Evolutionary conservation across 2,113 vertebrate species (phyloP), one percentile per base, ranked within the genome.

Genomic region (Hippocampus guttulatus): DNA sequence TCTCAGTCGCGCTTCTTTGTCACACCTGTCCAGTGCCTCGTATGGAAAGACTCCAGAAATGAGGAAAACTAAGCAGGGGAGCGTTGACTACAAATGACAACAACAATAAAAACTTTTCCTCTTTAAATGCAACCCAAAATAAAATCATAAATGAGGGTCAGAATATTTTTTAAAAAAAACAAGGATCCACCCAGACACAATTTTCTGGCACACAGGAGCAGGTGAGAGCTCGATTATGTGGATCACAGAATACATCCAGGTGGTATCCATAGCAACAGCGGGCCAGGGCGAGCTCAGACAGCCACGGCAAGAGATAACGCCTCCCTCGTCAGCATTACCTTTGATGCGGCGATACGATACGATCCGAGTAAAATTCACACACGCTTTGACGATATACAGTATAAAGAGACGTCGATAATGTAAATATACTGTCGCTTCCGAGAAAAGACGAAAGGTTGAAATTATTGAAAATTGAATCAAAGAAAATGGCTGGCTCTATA

Each of bases 361-460:
- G 1, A 67, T 78, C 66, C 55, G 55, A 81, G 55, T 68, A 75
- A 68, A 75, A 76, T 71, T 81, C 83, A 87, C 83, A 87, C 86
- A 87, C 80, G 61, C 69, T 58, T 73, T 8, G 33, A 69, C 20
- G 21, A 80, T 68, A 84, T 84, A 88, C 76, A 87, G 86, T 87
- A 89, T 87, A 76, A 80, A 88, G 84, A 88, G 81, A 80, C 74
- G 80, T 73, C 78, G 82, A 87, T 66, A 77, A 82, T 88, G 45
- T 40, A 69, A 80, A 87, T 80, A 86, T 82, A 88, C 33, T 6
- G 33, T 38, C 33, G 73, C 73, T 86, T 87, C 85, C 77, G 85
- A 73, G 77, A 79, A 58, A 86, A 84, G 87, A 76, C 51, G 62
- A 55, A 55, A 55, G 21, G 52, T 55, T 11, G 80, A 33, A 76